Evolutionary conservation across 2,113 vertebrate genomes (phyloP).

Genomic region (Urocolius indicus): DNA sequence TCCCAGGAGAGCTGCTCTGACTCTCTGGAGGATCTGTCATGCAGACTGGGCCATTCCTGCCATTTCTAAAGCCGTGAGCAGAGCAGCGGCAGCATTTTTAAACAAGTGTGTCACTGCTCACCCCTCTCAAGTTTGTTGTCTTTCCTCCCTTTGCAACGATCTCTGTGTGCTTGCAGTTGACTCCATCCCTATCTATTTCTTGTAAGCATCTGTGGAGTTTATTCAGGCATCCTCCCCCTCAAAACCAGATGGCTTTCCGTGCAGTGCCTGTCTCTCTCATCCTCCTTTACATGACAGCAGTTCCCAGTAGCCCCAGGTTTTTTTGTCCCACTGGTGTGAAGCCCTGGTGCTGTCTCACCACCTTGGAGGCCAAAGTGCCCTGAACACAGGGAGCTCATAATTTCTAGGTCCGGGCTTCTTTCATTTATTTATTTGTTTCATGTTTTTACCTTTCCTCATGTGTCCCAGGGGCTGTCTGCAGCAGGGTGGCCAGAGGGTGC

Average conservation of each 20-base stretch:
- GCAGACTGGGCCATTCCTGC: neutral
- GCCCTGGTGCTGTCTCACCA: neutral
- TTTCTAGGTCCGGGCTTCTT: neutral
- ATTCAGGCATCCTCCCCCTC: neutral
- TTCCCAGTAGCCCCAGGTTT: neutral
- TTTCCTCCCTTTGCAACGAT: accelerated
- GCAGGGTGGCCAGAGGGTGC: neutral
- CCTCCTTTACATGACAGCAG: neutral
- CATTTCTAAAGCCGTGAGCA: neutral
- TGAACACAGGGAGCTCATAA: neutral
- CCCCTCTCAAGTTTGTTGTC: neutral
- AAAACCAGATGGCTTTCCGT: neutral
- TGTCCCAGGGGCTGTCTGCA: neutral
- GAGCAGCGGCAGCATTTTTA: neutral
- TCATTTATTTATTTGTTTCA: neutral
- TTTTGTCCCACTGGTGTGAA: neutral
- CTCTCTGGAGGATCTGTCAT: neutral
- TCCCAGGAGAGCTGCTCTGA: neutral
- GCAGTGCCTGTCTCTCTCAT: neutral
- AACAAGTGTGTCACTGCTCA: neutral
- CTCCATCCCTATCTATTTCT: neutral
- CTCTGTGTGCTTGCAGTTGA: neutral
- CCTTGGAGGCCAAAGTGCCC: neutral
- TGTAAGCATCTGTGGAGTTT: neutral
- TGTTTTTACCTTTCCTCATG: neutral